Evolutionary conservation across 2,797 vertebrate genomes (phyloP), one percentile per base, ranked within the genome.

Genomic region (Trematomus bernacchii): DNA sequence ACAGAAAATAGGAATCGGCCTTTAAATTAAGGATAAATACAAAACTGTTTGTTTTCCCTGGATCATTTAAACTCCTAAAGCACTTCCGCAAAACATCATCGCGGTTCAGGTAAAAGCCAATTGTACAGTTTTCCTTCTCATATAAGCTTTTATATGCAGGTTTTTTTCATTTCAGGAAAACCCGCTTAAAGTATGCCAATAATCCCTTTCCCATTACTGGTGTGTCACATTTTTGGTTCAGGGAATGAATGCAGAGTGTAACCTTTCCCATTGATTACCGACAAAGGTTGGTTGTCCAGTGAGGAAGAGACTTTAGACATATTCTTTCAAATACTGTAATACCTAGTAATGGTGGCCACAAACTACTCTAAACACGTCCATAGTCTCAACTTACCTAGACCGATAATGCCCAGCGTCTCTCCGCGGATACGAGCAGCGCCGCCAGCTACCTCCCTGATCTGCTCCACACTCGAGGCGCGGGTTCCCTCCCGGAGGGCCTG

Each of bases 381-480:
- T 0, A 3, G 16, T 43, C 43, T 75, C 47, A 1, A 85, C 93
- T 96, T 91, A 97, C 96, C 96, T 48, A 97, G 91, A 57, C 96
- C 96, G 48, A 97, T 97, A 87, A 97, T 97, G 82, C 96, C 96
- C 83, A 97, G 90, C 1, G 96, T 97, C 90, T 97, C 96, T 7
- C 96, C 96, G 55, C 96, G 95, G 90, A 97, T 97, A 68, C 96
- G 96, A 85, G 96, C 96, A 23, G 96, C 96, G 0, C 96, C 96
- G 10, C 96, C 96, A 37, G 96, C 96, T 79, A 97, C 96, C 79
- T 97, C 96, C 83, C 96, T 93, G 79, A 97, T 97, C 87, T 97
- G 96, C 85, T 97, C 96, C 69, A 97, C 95, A 0, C 96, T 97
- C 0, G 96, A 95, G 61, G 96, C 96, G 46, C 96, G 94, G 47